These are phyloP conservation scores for Pogonognathellus flavescens DNA, from an alignment of 1,140 invertebrate genomes.

Conservation along the genomic window DNA sequence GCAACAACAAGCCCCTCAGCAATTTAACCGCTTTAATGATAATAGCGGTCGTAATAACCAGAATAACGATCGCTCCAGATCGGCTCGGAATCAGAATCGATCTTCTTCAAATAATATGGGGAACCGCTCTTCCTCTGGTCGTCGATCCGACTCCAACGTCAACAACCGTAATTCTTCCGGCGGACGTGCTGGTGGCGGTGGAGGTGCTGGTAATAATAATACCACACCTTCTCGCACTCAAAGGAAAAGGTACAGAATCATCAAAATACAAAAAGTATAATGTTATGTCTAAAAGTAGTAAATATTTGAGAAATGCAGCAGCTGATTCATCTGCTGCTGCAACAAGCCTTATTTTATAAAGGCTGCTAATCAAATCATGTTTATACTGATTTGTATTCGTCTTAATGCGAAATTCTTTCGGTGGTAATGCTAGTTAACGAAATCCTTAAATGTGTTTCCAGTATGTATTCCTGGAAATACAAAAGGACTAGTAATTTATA, in stretches of 20 bases:
- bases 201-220: constrained; percentile 16
- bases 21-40: constrained; percentile 49
- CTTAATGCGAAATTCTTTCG: too few species aligned
- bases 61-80: constrained; percentile 6
- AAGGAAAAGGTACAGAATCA: constrained; percentile 53
- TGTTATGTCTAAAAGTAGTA: background rate
- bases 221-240: constrained; percentile 36
- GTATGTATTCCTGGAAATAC: too few species aligned
- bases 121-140: constrained; percentile 35
- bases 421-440: too few species aligned
- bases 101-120: constrained; percentile 29
- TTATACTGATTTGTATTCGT: too few species aligned
- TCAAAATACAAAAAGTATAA: background rate
- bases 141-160: constrained; percentile 45
- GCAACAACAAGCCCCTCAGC: constrained; percentile 42
- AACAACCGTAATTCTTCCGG: constrained; percentile 47
- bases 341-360: too few species aligned
- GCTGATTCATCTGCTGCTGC: too few species aligned
- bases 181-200: constrained; percentile 20
- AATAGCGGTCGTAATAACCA: constrained; percentile 52
- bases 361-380: too few species aligned
- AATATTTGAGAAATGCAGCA: too few species aligned
- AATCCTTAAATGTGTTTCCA: too few species aligned
- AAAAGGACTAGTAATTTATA: too few species aligned
- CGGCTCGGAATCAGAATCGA: constrained; percentile 6